Base-by-base conservation (phyloP, 1,140 invertebrate species). In the Liolophura sinensis region DNA sequence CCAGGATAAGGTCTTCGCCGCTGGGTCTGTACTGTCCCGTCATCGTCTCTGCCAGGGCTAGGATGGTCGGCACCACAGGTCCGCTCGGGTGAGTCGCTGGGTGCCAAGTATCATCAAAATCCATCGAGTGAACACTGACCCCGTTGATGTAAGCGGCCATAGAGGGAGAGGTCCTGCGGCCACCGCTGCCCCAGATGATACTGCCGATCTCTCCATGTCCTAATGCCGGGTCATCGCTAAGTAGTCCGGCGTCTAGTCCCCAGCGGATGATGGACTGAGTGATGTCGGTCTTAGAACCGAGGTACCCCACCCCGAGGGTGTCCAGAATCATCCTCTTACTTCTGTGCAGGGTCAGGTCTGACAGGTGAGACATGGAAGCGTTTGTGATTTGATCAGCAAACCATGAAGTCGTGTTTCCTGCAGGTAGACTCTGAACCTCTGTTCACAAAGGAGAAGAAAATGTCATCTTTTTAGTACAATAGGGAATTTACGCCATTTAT, bases 101-200 rank as follows among this genome's bases (percentile, higher is more conserved):
- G 51, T 74, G 69, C 77, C 77, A 79, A 0, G 77, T 79, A 62
- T 79, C 77, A 50, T 79, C 77, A 68, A 77, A 77, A 57, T 79
- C 77, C 77, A 79, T 79, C 18, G 77, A 69, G 56, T 79, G 77
- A 40, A 72, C 69, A 61, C 73, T 79, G 18, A 71, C 62, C 14
- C 75, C 77, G 62, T 79, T 79, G 22, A 79, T 61, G 57, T 66
- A 77, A 15, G 75, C 75, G 1, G 77, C 75, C 62, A 73, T 71
- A 1, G 70, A 60, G n/a, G 69, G 62, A 1, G 62, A 57, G 18
- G 73, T 64, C 31, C 62, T 76, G 40, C 57, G 15, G 7, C 68
- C 63, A n/a, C 61, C 48, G 6, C 70, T 70, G 0, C 78, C 78
- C 78, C 78, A 79, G 14, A 79, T 51, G 11, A 68, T 27, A 9